Base-by-base conservation (phyloP, 2,113 vertebrate genomes). In the Atrichornis clamosus region DNA sequence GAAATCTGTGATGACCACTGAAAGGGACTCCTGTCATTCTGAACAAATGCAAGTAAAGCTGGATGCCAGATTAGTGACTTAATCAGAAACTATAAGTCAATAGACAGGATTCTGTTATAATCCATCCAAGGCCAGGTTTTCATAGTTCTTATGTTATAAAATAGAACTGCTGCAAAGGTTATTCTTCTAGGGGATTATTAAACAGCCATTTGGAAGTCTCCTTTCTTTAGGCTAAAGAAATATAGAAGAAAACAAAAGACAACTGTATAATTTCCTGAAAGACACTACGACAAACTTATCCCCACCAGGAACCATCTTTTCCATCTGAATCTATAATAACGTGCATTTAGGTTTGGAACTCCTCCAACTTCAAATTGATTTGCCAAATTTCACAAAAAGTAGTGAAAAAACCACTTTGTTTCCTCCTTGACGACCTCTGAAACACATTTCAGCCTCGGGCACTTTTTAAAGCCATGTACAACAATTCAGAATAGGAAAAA, bases 1-100 rank as follows among this genome's bases (percentile, higher is more conserved):
- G 83, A 84, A 93, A 88, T 78, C 92, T 90, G 56, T 80, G 90
- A 84, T 72, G 82, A 92, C 81, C 90, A 86, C 72, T 97, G 95
- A 96, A 93, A 97, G 47, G 70, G 46, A 91, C 75, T 96, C 75
- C 93, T 91, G 84, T 96, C 95, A 96, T 62, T 80, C 82, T 75
- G 90, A 96, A 96, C 79, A 96, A 97, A 97, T 78, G 89, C 88
- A 93, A 92, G 89, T 92, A 86, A 97, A 94, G 85, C 92, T 95
- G 88, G 90, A 90, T 96, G 95, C 92, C 93, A 96, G 93, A 87
- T 95, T 88, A 96, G 93, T 72, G 92, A 94, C 88, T 95, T 94
- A 94, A 93, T 95, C 89, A 93, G 93, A 93, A 93, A 95, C 91
- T 90, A 13, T 83, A 90, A 79, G 27, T 87, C 91, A 85, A 90